A percentile compares a stretch with the other conserved stretches of the same genome.
These are phyloP conservation scores for Hypomecis atomaria DNA, from an alignment of 2,888 invertebrate species.

Conservation along the genomic window DNA sequence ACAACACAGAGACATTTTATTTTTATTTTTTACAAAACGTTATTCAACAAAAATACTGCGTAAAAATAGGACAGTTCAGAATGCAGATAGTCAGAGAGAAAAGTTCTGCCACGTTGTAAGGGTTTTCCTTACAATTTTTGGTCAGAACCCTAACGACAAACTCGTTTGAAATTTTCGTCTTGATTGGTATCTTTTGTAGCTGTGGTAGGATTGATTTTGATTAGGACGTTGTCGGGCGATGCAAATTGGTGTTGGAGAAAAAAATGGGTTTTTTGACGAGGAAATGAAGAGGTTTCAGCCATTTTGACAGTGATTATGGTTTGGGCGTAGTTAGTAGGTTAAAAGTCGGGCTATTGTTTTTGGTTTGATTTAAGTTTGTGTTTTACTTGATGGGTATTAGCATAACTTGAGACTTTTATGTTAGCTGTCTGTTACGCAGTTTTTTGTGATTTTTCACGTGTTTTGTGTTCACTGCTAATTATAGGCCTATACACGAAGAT, in stretches of 20 bases:
- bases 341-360: constrained; percentile 12
- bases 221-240: constrained; percentile 37
- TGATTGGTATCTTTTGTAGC: constrained; percentile 26
- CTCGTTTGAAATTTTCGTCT: constrained; percentile 15
- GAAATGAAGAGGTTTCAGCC: constrained; percentile 13
- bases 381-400: neutral
- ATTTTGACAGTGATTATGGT: constrained; percentile 14
- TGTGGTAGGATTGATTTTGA: constrained; percentile 37
- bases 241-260: constrained; percentile 12
- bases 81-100: too few relatives aligned
- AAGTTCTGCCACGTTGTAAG: too few relatives aligned
- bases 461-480: too few relatives aligned
- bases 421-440: neutral
- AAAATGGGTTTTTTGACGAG: constrained; percentile 17
- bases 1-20: too few relatives aligned
- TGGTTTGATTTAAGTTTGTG: neutral
- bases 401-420: too few relatives aligned
- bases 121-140: neutral
- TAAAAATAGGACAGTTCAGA: too few relatives aligned
- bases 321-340: constrained; percentile 7
- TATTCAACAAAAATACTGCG: too few relatives aligned
- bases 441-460: neutral
- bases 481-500: too few relatives aligned
- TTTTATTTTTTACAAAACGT: too few relatives aligned
- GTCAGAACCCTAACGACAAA: constrained; percentile 7